These are phyloP conservation scores for Norana najaformis DNA, from an alignment of 2,888 invertebrate species.

Conservation along the genomic window DNA sequence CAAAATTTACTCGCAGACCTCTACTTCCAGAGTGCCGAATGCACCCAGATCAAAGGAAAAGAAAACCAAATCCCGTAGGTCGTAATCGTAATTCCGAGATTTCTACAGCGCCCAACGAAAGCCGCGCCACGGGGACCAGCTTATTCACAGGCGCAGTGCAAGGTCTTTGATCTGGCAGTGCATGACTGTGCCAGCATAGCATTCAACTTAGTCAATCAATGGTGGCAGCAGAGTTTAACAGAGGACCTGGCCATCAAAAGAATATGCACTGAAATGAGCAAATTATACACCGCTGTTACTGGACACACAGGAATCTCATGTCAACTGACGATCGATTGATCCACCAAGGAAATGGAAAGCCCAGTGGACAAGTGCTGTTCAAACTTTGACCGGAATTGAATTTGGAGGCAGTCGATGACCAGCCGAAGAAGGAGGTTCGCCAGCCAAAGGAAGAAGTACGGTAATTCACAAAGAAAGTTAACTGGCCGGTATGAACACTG, in stretches of 20 bases:
- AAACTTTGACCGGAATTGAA: slow-evolving; percentile 5
- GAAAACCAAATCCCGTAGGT: neutral
- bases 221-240: neutral
- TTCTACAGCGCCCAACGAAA: too few species aligned
- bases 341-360: neutral
- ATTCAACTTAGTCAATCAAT: neutral
- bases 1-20: neutral
- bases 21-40: neutral
- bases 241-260: neutral
- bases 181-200: neutral
- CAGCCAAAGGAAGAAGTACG: neutral
- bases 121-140: too few species aligned
- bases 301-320: neutral
- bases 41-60: neutral
- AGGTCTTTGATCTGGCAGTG: neutral
- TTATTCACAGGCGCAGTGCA: too few species aligned
- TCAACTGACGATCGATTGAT: neutral
- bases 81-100: too few species aligned
- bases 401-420: neutral
- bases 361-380: neutral
- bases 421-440: neutral
- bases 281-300: neutral
- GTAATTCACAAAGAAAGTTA: neutral
- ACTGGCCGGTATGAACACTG: neutral
- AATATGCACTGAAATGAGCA: neutral